phyloP scores from a whole-genome alignment of 92 coral and sea anemone species.

The Epizoanthus scotinus region DNA sequence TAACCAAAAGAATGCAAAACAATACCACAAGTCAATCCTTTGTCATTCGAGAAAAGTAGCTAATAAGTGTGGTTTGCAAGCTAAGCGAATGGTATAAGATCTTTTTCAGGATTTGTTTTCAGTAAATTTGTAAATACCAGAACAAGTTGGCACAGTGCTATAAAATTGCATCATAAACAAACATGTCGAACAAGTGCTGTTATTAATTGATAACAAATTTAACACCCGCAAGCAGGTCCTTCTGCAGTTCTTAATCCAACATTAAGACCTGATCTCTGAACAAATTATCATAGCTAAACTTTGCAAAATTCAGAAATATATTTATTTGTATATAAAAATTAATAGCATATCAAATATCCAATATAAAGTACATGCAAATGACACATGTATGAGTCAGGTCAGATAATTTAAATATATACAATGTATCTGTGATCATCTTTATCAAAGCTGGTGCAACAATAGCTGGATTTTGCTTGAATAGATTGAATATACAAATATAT shows the following conservation, averaged over 20 bases:
- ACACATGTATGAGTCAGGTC: no score
- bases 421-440: background rate
- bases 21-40: background rate
- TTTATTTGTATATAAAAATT: background rate
- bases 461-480: background rate
- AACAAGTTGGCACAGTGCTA: background rate
- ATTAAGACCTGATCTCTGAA: background rate
- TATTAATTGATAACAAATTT: slow-evolving; percentile 9
- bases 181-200: background rate
- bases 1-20: background rate
- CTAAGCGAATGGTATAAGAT: no score
- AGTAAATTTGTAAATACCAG: background rate
- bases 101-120: no score
- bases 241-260: slow-evolving; percentile 10
- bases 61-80: background rate
- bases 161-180: background rate
- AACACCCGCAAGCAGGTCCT: slow-evolving; percentile 27
- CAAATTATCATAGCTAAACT: background rate
- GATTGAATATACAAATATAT: slow-evolving; percentile 19
- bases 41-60: background rate
- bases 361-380: background rate
- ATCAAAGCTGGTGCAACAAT: background rate
- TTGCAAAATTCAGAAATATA: background rate
- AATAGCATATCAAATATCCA: background rate
- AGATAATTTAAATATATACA: no score